These are phyloP conservation scores for Ceramica pisi DNA, from an alignment of 2,888 invertebrate species.

Conservation along the genomic window DNA sequence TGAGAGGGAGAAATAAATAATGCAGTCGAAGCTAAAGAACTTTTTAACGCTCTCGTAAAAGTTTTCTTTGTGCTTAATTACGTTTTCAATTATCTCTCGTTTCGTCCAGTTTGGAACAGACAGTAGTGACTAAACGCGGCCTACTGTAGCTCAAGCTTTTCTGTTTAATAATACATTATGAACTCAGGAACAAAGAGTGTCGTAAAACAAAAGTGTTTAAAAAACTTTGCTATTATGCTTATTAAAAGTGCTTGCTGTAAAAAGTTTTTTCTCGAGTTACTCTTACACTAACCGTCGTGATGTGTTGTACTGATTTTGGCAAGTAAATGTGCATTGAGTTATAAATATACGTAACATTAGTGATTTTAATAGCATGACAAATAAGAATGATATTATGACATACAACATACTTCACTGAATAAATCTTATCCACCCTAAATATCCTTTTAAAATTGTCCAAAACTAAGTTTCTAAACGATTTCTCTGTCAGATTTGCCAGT, in stretches of 20 bases:
- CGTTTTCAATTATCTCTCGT: slow-evolving; percentile 87
- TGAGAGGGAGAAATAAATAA: slow-evolving; percentile 83
- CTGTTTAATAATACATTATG: slow-evolving; percentile 54
- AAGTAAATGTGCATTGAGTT: not conserved
- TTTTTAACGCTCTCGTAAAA: slow-evolving; percentile 85
- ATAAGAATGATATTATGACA: no score
- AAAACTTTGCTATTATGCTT: slow-evolving; percentile 7
- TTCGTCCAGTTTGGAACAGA: slow-evolving; percentile 72
- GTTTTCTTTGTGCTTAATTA: slow-evolving; percentile 87
- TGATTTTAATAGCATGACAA: no score
- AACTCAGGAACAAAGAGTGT: slow-evolving; percentile 24
- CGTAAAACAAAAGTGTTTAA: slow-evolving; percentile 24
- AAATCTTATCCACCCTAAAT: no score
- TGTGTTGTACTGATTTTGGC: not conserved
- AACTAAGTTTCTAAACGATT: no score
- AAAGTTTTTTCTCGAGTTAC: not conserved
- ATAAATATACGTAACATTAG: no score
- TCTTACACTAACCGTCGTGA: not conserved
- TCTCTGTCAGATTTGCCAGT: no score
- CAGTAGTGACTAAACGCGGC: slow-evolving; percentile 62
- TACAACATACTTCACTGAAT: no score
- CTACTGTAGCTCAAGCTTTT: slow-evolving; percentile 65
- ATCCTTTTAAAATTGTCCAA: no score
- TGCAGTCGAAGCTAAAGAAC: slow-evolving; percentile 80
- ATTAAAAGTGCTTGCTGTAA: not conserved